Percentiles rank a stretch among this genome's conserved stretches.
Conservation (phyloP, 2,797 vertebrate species). For the Siniperca undulata region DNA sequence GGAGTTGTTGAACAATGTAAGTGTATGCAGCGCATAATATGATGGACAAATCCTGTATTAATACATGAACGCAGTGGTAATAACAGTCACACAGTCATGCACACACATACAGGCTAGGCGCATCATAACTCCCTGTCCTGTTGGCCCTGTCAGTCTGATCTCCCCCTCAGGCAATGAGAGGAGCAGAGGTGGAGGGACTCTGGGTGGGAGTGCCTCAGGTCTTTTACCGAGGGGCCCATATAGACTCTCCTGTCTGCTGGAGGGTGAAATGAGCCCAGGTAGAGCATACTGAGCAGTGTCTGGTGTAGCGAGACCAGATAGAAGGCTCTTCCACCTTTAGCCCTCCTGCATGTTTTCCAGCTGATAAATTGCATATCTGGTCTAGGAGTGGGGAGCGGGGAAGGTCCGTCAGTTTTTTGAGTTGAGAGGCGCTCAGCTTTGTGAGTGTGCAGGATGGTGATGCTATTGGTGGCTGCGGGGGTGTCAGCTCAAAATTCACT, state of each 20-base stretch:
- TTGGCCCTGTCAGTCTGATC: constrained; percentile 77
- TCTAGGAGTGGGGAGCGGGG: constrained; percentile 55
- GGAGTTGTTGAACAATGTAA: constrained; percentile 51
- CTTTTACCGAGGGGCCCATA: constrained; percentile 77
- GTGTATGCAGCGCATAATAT: constrained; percentile 34
- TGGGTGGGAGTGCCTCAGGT: constrained; percentile 76
- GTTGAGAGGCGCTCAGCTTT: constrained; percentile 57
- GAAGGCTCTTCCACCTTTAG: constrained; percentile 74
- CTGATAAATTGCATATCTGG: constrained; percentile 82
- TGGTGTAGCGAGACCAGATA: constrained; percentile 77
- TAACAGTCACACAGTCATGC: constrained; percentile 57
- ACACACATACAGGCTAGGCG: constrained; percentile 40
- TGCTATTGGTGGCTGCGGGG: constrained; percentile 41
- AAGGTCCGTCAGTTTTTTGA: constrained; percentile 67
- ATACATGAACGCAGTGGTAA: constrained; percentile 48
- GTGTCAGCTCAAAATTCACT: constrained; percentile 45
- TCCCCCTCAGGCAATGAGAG: constrained; percentile 66
- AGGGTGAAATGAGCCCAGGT: constrained; percentile 87
- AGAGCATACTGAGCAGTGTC: constrained; percentile 80
- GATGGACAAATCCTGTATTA: constrained; percentile 64
- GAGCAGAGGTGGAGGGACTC: constrained; percentile 68
- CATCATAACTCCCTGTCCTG: constrained; percentile 75
- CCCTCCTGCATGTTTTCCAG: constrained; percentile 80
- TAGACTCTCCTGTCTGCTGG: constrained; percentile 81
- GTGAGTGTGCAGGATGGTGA: constrained; percentile 50